phyloP scores from a whole-genome alignment of 2,113 vertebrate genomes.

The Cyanocitta stelleri region DNA sequence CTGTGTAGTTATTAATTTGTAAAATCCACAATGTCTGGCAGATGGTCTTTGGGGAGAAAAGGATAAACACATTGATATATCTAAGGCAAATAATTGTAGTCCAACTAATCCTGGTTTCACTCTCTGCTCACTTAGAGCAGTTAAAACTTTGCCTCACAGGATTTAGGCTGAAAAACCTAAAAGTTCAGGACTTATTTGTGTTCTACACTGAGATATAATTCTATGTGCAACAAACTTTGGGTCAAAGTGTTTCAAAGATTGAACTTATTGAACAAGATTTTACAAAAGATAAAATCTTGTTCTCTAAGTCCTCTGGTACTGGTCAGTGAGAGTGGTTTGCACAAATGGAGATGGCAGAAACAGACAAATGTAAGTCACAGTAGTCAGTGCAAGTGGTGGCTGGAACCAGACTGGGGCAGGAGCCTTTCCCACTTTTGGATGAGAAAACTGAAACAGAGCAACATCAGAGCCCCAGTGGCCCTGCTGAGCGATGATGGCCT shows the following conservation, averaged over 20 bases:
- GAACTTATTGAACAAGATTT: too few relatives aligned
- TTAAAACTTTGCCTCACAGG: background rate
- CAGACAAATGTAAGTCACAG: background rate
- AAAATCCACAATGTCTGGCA: background rate
- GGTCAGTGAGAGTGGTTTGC: background rate
- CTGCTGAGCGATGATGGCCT: background rate
- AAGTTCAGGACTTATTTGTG: background rate
- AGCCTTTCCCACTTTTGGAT: background rate
- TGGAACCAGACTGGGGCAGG: background rate
- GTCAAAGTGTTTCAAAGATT: background rate
- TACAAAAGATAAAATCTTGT: background rate
- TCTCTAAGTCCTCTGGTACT: accelerated
- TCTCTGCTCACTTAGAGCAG: background rate
- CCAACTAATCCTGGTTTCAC: background rate
- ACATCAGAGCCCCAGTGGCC: background rate
- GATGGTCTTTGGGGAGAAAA: background rate
- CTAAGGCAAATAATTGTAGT: background rate
- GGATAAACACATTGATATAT: background rate
- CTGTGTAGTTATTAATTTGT: background rate
- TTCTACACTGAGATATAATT: background rate
- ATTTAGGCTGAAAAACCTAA: background rate
- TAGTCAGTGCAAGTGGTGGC: background rate
- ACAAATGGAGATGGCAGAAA: background rate
- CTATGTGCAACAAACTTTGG: background rate
- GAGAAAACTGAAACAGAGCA: background rate